These are phyloP conservation scores for Zaprionus gabonicus DNA, from an alignment of 1,140 invertebrate genomes.

Conservation along the genomic window DNA sequence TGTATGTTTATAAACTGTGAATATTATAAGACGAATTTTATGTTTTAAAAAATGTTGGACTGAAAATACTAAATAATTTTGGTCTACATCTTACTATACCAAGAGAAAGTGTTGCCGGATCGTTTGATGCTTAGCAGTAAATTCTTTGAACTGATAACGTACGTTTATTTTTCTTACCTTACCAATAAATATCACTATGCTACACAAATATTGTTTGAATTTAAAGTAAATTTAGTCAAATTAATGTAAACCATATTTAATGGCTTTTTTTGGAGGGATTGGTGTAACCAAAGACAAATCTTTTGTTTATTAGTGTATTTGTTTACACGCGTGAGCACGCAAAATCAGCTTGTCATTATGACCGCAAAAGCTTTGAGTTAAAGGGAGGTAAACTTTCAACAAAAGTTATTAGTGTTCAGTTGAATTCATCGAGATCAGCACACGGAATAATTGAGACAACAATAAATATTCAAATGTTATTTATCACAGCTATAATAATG, in stretches of 20 bases:
- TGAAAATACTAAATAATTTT: too few relatives aligned
- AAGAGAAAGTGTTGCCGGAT: constrained; percentile 9
- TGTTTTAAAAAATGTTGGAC: not conserved
- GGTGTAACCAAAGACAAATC: not conserved
- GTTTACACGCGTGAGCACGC: not conserved
- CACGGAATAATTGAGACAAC: not conserved
- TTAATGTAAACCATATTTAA: too few relatives aligned
- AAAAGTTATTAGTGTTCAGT: not conserved
- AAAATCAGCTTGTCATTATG: constrained; percentile 2
- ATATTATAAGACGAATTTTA: not conserved
- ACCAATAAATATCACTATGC: too few relatives aligned
- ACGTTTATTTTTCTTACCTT: not conserved
- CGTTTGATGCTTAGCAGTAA: not conserved
- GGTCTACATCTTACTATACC: too few relatives aligned
- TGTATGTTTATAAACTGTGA: not conserved
- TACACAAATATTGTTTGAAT: not conserved
- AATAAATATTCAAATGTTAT: not conserved
- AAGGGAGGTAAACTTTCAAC: not conserved
- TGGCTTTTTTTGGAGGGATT: too few relatives aligned
- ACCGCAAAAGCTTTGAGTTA: constrained; percentile 2
- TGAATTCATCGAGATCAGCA: not conserved
- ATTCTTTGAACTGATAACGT: not conserved
- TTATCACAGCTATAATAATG: not conserved
- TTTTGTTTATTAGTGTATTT: not conserved
- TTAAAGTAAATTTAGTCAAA: too few relatives aligned